These are phyloP conservation scores for Capromys pilorides DNA, from an alignment of 2,797 vertebrate species.

Conservation along the genomic window DNA sequence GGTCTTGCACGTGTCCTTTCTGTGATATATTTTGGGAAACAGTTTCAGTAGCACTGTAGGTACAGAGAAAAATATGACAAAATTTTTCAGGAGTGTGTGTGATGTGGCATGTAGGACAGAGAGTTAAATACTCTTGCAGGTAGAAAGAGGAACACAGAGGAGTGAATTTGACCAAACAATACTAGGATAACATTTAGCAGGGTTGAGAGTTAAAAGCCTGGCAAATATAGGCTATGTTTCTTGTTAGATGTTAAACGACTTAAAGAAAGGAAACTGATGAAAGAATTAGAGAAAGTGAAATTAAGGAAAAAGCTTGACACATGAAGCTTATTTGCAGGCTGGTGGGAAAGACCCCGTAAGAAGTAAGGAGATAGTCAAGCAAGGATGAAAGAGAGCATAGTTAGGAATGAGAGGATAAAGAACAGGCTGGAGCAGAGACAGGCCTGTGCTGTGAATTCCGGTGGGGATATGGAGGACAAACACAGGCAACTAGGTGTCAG, in stretches of 20 bases:
- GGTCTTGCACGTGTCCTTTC: background rate
- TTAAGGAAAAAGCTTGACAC: background rate
- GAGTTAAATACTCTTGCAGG: background rate
- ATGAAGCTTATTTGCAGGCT: background rate
- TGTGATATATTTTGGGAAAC: background rate
- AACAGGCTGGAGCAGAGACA: background rate
- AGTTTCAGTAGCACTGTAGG: background rate
- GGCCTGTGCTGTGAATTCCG: background rate
- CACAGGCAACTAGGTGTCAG: too few species aligned
- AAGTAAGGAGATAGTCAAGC: background rate
- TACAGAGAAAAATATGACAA: background rate
- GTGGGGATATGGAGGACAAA: background rate
- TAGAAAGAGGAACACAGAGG: background rate
- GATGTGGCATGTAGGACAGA: too few species aligned
- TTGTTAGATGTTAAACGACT: background rate
- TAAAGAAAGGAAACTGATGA: background rate
- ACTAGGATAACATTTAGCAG: background rate
- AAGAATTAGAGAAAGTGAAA: background rate
- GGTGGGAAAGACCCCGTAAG: background rate
- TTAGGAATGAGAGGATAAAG: too few species aligned
- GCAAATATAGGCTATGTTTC: background rate
- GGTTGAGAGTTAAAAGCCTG: too few species aligned
- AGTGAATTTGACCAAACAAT: background rate
- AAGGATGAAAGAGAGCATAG: background rate
- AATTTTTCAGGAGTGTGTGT: background rate